Conservation (phyloP, 2,888 invertebrate species). For the Hesperia comma region DNA sequence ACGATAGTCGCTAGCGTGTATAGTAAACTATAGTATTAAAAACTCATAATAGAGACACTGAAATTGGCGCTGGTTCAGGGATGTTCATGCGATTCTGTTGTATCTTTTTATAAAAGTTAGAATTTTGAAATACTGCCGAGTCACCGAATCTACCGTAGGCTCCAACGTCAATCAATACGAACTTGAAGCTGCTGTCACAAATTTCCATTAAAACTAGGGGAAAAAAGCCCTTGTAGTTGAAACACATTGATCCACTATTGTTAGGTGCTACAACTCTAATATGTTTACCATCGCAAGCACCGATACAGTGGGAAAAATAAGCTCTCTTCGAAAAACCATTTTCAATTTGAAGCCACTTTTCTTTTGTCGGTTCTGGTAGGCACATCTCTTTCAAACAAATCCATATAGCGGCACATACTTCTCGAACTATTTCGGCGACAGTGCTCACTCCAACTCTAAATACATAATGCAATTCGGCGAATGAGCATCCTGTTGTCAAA, state of each 20-base stretch:
- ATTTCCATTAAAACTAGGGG: slow-evolving; percentile 44
- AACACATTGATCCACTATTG: slow-evolving; percentile 44
- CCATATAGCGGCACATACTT: slow-evolving; percentile 43
- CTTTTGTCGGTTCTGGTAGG: slow-evolving; percentile 43
- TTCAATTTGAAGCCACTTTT: slow-evolving; percentile 42
- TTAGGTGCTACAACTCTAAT: slow-evolving; percentile 42
- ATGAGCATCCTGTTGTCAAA: slow-evolving; percentile 33
- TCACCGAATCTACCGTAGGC: slow-evolving; percentile 47
- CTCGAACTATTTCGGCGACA: slow-evolving; percentile 45
- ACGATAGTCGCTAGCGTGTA: no score
- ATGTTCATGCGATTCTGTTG: slow-evolving; percentile 40
- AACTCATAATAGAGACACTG: no score
- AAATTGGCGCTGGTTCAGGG: slow-evolving; percentile 39
- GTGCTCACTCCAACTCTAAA: slow-evolving; percentile 44
- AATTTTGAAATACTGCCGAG: slow-evolving; percentile 46
- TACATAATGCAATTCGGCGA: slow-evolving; percentile 37
- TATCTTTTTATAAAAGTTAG: slow-evolving; percentile 43
- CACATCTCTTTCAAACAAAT: slow-evolving; percentile 45
- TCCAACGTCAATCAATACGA: slow-evolving; percentile 43
- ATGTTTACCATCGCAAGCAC: slow-evolving; percentile 45
- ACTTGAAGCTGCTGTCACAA: slow-evolving; percentile 41
- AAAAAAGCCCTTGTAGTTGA: slow-evolving; percentile 43
- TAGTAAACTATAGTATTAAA: no score
- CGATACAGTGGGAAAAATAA: slow-evolving; percentile 44
- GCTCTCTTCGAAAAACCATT: slow-evolving; percentile 42